A percentile compares a stretch with the other conserved stretches of the same genome.
Evolutionary conservation across 2,888 invertebrate species (phyloP).

Genomic region (Lithosia quadra): DNA sequence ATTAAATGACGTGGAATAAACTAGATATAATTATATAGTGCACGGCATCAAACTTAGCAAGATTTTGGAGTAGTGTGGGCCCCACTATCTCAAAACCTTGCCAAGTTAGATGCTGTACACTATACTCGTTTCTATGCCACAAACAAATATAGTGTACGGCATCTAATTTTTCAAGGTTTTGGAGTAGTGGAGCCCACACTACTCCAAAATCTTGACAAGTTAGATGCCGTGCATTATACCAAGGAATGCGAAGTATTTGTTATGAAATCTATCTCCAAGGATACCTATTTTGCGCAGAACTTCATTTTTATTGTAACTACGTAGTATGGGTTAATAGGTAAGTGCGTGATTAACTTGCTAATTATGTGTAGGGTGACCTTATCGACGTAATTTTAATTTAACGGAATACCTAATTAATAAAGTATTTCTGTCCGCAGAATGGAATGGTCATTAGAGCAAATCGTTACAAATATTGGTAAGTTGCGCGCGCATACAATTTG

Average conservation of each 20-base stretch:
- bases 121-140: too few relatives aligned
- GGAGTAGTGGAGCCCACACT: too few relatives aligned
- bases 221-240: too few relatives aligned
- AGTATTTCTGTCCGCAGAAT: background rate
- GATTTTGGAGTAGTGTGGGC: too few relatives aligned
- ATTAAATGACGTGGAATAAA: background rate
- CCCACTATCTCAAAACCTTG: too few relatives aligned
- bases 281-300: constrained; percentile 9
- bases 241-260: background rate
- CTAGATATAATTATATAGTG: too few relatives aligned
- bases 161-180: too few relatives aligned
- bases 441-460: constrained; percentile 28
- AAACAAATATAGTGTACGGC: too few relatives aligned
- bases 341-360: background rate
- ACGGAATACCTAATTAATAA: background rate
- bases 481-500: constrained; percentile 63
- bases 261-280: constrained; percentile 18
- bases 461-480: constrained; percentile 38
- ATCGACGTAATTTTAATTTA: constrained; percentile 3
- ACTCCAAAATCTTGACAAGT: too few relatives aligned
- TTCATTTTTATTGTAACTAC: background rate
- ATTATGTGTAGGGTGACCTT: background rate
- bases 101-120: too few relatives aligned
- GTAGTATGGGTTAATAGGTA: background rate
- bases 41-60: too few relatives aligned